These are phyloP conservation scores for Sinodicranocentrus sp. DNA, from an alignment of 2,888 invertebrate genomes.

Conservation along the genomic window DNA sequence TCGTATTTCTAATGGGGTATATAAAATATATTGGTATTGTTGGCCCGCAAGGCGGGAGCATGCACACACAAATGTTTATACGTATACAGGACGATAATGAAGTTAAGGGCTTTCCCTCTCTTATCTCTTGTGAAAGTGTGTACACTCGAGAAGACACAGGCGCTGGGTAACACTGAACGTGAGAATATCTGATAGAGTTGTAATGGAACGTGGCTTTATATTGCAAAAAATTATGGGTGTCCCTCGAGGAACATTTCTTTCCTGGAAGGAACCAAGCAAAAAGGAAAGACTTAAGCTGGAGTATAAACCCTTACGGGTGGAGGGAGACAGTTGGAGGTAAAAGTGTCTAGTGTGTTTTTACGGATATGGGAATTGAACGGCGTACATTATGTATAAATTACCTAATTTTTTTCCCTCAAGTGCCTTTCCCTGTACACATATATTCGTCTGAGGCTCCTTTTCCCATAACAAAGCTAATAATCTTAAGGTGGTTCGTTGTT, in stretches of 20 bases:
- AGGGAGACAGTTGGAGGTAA: constrained; percentile 17
- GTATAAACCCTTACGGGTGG: neutral
- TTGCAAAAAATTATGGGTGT: constrained; percentile 52
- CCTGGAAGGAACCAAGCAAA: neutral
- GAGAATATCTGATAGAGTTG: constrained; percentile 42
- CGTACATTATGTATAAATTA: constrained; percentile 36
- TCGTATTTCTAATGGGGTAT: constrained; percentile 6
- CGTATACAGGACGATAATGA: constrained; percentile 37
- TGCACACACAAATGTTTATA: constrained; percentile 6
- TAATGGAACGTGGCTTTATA: constrained; percentile 42
- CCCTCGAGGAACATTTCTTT: constrained; percentile 52
- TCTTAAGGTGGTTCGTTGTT: no score
- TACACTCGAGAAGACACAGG: neutral
- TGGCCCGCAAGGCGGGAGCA: neutral
- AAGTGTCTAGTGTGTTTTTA: constrained; percentile 15
- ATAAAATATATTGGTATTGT: constrained; percentile 18
- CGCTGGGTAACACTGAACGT: constrained; percentile 16
- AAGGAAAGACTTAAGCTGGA: no score
- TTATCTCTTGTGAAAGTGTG: constrained; percentile 25
- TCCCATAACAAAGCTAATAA: no score
- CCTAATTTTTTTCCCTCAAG: constrained; percentile 39
- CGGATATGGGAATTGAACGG: constrained; percentile 18
- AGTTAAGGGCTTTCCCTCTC: constrained; percentile 38
- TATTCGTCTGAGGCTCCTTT: no score
- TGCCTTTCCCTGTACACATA: constrained; percentile 15